Evolutionary conservation across 2,888 invertebrate genomes (phyloP).

Genomic region (Tiliacea citrago): DNA sequence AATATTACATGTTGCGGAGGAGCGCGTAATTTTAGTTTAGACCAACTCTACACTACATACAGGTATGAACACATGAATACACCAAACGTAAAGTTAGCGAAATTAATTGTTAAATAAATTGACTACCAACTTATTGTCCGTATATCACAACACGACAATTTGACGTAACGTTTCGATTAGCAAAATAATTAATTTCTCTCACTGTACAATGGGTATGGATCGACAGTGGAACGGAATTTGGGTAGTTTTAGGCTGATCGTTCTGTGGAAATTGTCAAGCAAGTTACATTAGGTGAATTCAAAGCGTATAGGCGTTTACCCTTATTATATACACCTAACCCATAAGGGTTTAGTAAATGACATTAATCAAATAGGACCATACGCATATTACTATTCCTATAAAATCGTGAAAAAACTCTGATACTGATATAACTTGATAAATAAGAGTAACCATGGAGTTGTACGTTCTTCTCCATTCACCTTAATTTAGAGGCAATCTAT

Average conservation of each 20-base stretch:
- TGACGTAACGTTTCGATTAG: neutral
- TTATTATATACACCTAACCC: neutral
- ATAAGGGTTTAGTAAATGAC: neutral
- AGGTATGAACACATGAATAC: constrained; percentile 64
- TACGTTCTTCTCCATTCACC: neutral
- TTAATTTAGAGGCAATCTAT: neutral
- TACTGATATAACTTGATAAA: neutral
- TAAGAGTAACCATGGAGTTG: neutral
- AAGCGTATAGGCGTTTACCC: neutral
- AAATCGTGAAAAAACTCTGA: neutral
- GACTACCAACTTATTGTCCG: neutral
- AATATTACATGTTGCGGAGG: neutral
- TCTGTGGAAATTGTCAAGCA: neutral
- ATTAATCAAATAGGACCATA: neutral
- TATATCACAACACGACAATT: neutral
- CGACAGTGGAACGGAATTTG: constrained; percentile 31
- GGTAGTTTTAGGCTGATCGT: neutral
- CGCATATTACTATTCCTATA: neutral
- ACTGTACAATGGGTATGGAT: constrained; percentile 13
- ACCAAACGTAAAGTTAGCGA: constrained; percentile 9
- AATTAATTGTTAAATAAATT: neutral
- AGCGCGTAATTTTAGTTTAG: constrained; percentile 21
- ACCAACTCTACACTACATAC: constrained; percentile 60
- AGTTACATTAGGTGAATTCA: neutral
- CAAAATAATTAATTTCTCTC: neutral